Conservation (phyloP, 2,888 invertebrate species). For the Xestia ashworthii region DNA sequence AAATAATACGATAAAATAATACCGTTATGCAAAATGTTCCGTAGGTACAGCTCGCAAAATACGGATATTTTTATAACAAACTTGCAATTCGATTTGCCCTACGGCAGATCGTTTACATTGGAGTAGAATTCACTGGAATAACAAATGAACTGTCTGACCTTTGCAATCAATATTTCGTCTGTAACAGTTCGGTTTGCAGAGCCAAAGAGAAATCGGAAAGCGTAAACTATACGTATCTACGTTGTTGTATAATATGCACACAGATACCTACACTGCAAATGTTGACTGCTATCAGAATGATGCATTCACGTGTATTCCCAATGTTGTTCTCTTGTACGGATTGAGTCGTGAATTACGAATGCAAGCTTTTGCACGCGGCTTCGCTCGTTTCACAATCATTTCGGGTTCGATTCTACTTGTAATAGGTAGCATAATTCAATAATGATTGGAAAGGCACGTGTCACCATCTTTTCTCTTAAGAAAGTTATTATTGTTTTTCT, state of each 20-base stretch:
- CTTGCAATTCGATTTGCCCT: constrained; percentile 62
- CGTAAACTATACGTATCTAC: constrained; percentile 40
- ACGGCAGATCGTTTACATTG: constrained; percentile 67
- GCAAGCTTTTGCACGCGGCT: no score
- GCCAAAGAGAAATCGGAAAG: constrained; percentile 57
- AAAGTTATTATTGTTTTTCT: no score
- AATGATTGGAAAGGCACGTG: no score
- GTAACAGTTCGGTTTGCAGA: constrained; percentile 56
- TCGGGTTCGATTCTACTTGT: no score
- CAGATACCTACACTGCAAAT: constrained; percentile 2
- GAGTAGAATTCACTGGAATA: constrained; percentile 65
- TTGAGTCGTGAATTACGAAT: neutral
- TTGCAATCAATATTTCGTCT: constrained; percentile 69
- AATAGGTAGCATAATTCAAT: no score
- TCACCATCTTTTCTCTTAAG: no score
- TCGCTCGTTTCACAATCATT: no score
- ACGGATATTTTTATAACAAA: constrained; percentile 57
- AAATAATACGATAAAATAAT: constrained; percentile 7
- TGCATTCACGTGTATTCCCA: constrained; percentile 7
- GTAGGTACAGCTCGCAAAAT: constrained; percentile 39
- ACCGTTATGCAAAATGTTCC: constrained; percentile 1
- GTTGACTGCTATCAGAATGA: constrained; percentile 11
- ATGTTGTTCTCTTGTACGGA: constrained; percentile 4
- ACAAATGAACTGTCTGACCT: constrained; percentile 69
- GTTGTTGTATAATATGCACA: constrained; percentile 11